Evolutionary conservation across 2,888 invertebrate genomes (phyloP).

Genomic region (Limulus polyphemus): DNA sequence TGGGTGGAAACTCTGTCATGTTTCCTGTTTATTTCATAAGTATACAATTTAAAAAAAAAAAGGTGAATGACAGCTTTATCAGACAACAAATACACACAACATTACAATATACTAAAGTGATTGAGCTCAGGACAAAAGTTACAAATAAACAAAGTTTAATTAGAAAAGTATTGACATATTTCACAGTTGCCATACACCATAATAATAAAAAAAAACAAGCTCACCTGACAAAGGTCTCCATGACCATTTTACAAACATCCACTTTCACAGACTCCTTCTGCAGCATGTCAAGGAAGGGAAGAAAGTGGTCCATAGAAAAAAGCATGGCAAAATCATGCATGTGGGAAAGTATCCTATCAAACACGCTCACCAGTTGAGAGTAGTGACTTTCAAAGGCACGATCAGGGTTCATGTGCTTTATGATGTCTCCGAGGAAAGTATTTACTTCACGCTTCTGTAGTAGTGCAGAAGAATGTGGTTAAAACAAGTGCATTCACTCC

Average conservation of each 20-base stretch:
- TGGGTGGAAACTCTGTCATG: no score
- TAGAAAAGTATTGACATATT: no score
- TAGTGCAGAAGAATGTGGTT: slow-evolving; percentile 12
- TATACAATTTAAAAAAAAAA: no score
- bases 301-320: slow-evolving; percentile 75
- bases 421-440: slow-evolving; percentile 67
- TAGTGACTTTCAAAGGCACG: slow-evolving; percentile 66
- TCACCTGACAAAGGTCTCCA: slow-evolving; percentile 39
- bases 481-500: not conserved
- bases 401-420: slow-evolving; percentile 64
- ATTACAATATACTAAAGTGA: no score
- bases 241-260: slow-evolving; percentile 66
- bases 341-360: slow-evolving; percentile 59
- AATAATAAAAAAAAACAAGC: no score
- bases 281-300: slow-evolving; percentile 78
- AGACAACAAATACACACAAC: no score
- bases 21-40: no score
- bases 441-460: slow-evolving; percentile 66
- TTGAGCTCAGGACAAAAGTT: no score
- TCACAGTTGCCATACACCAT: no score
- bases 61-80: no score
- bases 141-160: no score
- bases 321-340: slow-evolving; percentile 65
- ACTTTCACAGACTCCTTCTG: slow-evolving; percentile 70
- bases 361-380: slow-evolving; percentile 58